A percentile compares a stretch with the other conserved stretches of the same genome.
These are phyloP conservation scores for Apostichopus parvimensis DNA, from an alignment of 35 echinoderm and acorn worm genomes.

Conservation along the genomic window DNA sequence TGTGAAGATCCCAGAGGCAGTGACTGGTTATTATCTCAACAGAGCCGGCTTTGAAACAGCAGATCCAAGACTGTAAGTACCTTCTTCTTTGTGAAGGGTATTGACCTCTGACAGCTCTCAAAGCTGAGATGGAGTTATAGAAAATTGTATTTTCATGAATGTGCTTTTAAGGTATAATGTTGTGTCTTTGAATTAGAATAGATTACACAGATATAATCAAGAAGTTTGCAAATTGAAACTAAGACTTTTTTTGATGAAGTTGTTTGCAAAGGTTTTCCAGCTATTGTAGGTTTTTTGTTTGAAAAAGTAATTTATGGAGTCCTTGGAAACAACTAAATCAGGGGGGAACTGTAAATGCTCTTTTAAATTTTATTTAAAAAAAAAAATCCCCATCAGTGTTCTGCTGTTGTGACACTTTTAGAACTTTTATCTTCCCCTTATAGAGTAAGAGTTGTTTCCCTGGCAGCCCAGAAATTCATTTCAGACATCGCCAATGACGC, in stretches of 20 bases:
- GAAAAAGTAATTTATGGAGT: no score
- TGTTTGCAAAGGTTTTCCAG: no score
- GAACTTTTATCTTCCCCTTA: neutral
- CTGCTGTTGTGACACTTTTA: no score
- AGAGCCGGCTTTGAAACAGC: conserved; percentile 93
- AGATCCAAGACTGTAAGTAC: conserved; percentile 94
- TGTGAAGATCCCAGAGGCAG: conserved; percentile 92
- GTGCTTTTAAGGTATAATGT: no score
- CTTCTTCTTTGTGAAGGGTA: neutral
- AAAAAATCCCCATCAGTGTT: neutral
- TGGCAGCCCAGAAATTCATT: conserved; percentile 97
- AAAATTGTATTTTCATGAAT: no score
- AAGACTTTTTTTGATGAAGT: no score
- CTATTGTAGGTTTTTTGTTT: neutral
- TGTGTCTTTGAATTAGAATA: conserved; percentile 38
- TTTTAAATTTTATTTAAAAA: neutral
- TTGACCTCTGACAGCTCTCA: neutral
- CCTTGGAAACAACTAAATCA: neutral
- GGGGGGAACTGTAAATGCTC: no score
- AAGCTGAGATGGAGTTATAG: no score
- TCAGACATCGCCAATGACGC: conserved; percentile 99
- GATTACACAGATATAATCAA: no score
- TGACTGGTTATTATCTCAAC: conserved; percentile 97
- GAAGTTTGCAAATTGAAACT: no score
- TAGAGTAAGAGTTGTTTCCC: conserved; percentile 85